phyloP scores from a whole-genome alignment of 1,140 invertebrate genomes.

The Lasaia peninsularis region DNA sequence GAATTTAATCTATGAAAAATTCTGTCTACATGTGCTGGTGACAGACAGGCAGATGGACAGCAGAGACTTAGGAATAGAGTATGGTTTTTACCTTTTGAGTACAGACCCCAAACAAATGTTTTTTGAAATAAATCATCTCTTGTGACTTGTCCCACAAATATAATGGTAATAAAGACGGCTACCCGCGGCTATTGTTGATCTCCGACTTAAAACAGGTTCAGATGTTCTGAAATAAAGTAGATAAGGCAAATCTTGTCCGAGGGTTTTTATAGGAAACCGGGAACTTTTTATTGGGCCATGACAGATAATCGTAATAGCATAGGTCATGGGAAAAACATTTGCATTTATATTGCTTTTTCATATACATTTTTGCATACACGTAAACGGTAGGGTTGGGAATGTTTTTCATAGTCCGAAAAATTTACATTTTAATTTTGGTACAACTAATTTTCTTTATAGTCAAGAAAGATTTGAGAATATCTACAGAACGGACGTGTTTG shows the following conservation, averaged over 20 bases:
- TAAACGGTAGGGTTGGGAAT: no score
- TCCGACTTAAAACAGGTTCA: constrained; percentile 51
- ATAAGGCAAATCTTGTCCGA: constrained; percentile 19
- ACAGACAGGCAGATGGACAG: no score
- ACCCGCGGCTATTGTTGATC: constrained; percentile 61
- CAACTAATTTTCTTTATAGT: no score
- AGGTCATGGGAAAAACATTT: constrained; percentile 7
- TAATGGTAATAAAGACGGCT: constrained; percentile 52
- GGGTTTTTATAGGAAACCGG: not conserved
- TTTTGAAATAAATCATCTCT: constrained; percentile 15
- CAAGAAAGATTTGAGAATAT: no score
- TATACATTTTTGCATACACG: not conserved
- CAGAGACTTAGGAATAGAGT: no score
- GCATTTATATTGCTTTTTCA: not conserved
- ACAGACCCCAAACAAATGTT: no score
- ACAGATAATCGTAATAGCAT: not conserved
- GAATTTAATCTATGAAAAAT: no score
- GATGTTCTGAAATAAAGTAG: constrained; percentile 23
- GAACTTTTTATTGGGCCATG: not conserved
- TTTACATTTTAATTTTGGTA: no score
- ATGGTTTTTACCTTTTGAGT: no score
- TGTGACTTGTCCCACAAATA: constrained; percentile 25
- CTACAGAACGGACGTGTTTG: no score
- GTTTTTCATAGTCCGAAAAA: no score
- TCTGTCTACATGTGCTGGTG: no score